Percentiles rank a stretch among this genome's conserved stretches.
phyloP scores from a whole-genome alignment of 2,888 invertebrate species.

The Agrenia bidenticulata region DNA sequence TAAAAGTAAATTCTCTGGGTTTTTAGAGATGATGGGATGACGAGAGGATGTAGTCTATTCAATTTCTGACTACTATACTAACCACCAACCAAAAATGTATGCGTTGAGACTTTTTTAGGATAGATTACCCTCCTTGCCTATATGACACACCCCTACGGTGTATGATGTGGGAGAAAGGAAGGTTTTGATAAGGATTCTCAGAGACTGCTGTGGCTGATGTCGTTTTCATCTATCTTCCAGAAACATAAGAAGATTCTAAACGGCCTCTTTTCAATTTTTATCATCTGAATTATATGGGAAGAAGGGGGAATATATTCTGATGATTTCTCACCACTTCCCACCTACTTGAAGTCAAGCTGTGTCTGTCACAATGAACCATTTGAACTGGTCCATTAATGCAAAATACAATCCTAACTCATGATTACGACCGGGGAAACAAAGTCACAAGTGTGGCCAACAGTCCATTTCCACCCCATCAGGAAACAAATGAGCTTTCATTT shows the following conservation, averaged over 20 bases:
- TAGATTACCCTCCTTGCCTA: too few relatives aligned
- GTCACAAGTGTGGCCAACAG: conserved; percentile 34
- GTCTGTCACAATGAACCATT: background rate
- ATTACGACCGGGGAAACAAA: conserved; percentile 9
- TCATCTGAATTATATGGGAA: conserved; percentile 14
- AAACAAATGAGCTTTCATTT: conserved; percentile 43
- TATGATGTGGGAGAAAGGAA: too few relatives aligned
- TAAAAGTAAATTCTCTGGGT: too few relatives aligned
- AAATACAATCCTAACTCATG: conserved; percentile 9
- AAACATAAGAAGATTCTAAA: background rate
- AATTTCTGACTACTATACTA: too few relatives aligned
- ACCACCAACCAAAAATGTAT: too few relatives aligned
- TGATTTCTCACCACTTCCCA: conserved; percentile 13
- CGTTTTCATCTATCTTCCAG: too few relatives aligned
- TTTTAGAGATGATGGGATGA: too few relatives aligned
- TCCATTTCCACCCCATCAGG: conserved; percentile 40
- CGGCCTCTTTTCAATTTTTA: conserved; percentile 21
- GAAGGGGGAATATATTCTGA: background rate
- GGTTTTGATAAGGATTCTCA: too few relatives aligned
- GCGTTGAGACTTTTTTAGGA: too few relatives aligned
- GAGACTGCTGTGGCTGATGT: too few relatives aligned
- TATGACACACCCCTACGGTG: too few relatives aligned
- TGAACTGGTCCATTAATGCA: background rate
- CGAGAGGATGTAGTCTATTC: too few relatives aligned
- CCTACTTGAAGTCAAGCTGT: background rate